Conservation (phyloP, 2,797 vertebrate genomes). For the Eleutherodactylus coqui region DNA sequence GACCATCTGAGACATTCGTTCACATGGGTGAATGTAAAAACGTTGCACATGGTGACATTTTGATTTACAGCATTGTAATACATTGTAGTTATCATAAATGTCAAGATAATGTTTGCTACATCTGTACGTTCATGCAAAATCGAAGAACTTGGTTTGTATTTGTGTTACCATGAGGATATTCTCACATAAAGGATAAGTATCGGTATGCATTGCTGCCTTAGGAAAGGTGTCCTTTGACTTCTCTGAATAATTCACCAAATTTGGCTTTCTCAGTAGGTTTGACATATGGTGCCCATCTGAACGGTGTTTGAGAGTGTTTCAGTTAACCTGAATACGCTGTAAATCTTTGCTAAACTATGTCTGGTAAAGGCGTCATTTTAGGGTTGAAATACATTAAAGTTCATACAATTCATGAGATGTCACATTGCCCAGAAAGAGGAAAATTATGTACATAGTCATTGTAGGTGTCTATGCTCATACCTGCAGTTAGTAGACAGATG, state of each 20-base stretch:
- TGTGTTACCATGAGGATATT: conserved; percentile 39
- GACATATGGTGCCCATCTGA: conserved; percentile 60
- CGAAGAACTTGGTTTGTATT: conserved; percentile 47
- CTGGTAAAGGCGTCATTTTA: conserved; percentile 21
- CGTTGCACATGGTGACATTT: too few species aligned
- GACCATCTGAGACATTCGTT: too few species aligned
- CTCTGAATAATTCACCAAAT: conserved; percentile 43
- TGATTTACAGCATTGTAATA: too few species aligned
- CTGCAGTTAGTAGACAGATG: neutral
- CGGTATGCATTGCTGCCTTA: conserved; percentile 5
- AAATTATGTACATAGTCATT: neutral
- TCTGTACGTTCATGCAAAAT: too few species aligned
- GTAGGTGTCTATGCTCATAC: neutral
- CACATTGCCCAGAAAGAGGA: conserved; percentile 16
- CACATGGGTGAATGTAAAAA: too few species aligned
- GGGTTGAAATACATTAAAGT: conserved; percentile 20
- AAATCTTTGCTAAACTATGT: conserved; percentile 30
- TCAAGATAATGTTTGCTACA: too few species aligned
- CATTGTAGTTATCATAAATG: too few species aligned
- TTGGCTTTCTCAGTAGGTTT: conserved; percentile 40
- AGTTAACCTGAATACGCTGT: conserved; percentile 23
- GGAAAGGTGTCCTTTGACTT: conserved; percentile 32
- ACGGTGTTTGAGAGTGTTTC: conserved; percentile 38
- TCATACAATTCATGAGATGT: conserved; percentile 15
- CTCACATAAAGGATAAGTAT: conserved; percentile 41